Conservation (phyloP, 2,113 vertebrate species). For the Pipra filicauda region DNA sequence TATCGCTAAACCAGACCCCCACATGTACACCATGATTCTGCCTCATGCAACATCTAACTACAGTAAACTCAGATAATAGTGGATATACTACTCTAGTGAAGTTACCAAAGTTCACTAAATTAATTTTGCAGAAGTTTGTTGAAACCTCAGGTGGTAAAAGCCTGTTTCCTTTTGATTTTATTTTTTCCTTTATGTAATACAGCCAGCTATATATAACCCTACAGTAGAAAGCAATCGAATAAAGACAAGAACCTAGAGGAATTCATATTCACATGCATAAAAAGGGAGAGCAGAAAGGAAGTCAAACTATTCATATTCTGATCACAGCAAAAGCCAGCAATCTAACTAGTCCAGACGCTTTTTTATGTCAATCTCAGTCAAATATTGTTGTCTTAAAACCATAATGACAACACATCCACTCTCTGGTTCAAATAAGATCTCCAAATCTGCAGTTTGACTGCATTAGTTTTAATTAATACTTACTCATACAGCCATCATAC, state of each 20-base stretch:
- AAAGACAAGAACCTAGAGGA: background rate
- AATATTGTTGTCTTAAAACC: background rate
- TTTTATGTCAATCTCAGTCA: background rate
- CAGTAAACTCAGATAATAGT: background rate
- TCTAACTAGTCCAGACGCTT: background rate
- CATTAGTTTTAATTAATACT: conserved; percentile 1
- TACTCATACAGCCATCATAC: background rate
- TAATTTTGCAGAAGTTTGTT: background rate
- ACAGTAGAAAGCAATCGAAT: background rate
- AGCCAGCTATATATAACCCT: background rate
- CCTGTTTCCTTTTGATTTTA: background rate
- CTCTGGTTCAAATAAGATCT: background rate
- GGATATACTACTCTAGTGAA: background rate
- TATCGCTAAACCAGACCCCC: background rate
- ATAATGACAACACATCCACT: background rate
- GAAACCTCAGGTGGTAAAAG: background rate
- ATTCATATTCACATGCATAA: background rate
- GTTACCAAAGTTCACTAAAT: background rate
- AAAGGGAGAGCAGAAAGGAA: background rate
- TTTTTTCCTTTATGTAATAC: background rate
- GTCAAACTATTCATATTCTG: background rate
- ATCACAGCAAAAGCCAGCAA: background rate
- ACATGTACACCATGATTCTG: background rate
- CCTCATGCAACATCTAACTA: background rate
- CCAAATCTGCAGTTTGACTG: background rate